Evolutionary conservation across 2,888 invertebrate species (phyloP).

Genomic region (Cephonodes hylas): DNA sequence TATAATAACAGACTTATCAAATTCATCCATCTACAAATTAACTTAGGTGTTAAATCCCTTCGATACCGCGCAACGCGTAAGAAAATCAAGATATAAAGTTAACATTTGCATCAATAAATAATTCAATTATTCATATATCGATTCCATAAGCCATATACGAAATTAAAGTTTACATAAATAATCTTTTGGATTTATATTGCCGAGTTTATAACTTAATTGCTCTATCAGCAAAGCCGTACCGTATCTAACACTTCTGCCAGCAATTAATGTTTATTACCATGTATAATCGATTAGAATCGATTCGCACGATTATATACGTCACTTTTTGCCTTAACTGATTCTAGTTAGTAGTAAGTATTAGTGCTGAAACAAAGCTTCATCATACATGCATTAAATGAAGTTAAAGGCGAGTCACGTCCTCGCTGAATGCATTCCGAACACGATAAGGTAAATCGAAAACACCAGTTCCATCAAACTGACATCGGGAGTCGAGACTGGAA

Average conservation of each 20-base stretch:
- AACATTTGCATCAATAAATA: background rate
- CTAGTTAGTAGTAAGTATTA: background rate
- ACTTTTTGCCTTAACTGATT: background rate
- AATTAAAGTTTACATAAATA: background rate
- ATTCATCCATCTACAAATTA: too few relatives aligned
- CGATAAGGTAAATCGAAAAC: constrained; percentile 50
- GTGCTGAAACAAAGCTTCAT: background rate
- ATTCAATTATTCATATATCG: background rate
- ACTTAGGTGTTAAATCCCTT: too few relatives aligned
- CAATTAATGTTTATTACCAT: background rate
- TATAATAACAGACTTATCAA: too few relatives aligned
- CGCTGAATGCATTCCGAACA: constrained; percentile 46
- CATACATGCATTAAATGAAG: background rate
- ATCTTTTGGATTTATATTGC: background rate
- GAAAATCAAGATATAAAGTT: background rate
- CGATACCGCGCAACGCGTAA: background rate
- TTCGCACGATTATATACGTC: background rate
- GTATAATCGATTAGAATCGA: background rate
- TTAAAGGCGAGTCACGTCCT: constrained; percentile 47
- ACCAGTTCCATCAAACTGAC: constrained; percentile 53
- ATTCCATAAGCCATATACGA: background rate
- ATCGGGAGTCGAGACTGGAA: constrained; percentile 47
- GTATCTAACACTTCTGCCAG: background rate
- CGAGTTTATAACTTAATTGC: background rate
- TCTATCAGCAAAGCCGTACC: background rate